Base-by-base conservation (phyloP, 2,113 vertebrate species). In the Percopsis transmontana region DNA sequence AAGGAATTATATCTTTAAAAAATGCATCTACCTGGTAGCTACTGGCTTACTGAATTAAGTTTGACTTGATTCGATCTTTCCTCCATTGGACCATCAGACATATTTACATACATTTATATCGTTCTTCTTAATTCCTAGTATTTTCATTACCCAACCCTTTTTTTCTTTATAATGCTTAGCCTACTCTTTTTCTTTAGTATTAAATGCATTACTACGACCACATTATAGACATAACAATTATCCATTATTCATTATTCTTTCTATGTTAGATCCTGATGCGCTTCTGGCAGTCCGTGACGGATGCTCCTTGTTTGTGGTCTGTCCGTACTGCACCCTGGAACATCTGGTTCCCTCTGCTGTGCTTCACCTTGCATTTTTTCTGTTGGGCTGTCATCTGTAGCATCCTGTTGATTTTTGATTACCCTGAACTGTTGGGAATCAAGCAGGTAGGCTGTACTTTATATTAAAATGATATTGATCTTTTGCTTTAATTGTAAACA, bases 311-410 rank as follows among this genome's bases (percentile, higher is more conserved):
- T 54, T 78, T 97, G 67, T 97, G 96, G 96, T 91, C 92, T 0
- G 93, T 92, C n/a, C 88, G 83, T 55, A 69, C 75, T 0, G 89
- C 91, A 58, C 94, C 93, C 0, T 96, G 94, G 95, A 88, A 87
- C 33, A 86, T 94, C 51, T 96, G 93, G 93, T 92, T 96, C 60
- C 93, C 94, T 2, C 85, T 96, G 68, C 74, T 95, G 48, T 97
- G 95, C 76, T 96, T 96, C 24, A 81, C 90, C 0, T 74, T 95
- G 41, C 96, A 97, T 64, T 90, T 94, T 72, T 77, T 96, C 39
- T 93, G 94, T 81, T 97, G 96, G 96, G 91, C 95, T 1, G 84
- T 96, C 24, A 95, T 97, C 88, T 96, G 94, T 87, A 97, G 95
- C 84, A 94, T 94, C 75, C 81, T 96, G 54, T 86, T 97, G 38